These are phyloP conservation scores for Oryzias celebensis DNA, from an alignment of 2,113 vertebrate species.

Conservation along the genomic window DNA sequence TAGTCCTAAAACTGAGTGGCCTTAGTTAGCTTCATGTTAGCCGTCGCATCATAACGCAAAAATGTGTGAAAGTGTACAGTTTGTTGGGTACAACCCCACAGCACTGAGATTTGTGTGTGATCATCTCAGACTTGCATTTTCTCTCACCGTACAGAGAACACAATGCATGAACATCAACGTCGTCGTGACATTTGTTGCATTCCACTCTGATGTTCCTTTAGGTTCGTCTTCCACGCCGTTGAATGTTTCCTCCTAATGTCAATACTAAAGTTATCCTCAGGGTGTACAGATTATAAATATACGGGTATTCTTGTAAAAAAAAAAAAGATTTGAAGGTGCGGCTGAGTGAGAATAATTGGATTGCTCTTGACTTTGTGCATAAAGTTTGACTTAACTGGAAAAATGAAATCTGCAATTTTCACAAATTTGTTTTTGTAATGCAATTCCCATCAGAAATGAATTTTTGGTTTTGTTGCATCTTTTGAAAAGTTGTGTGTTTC, in stretches of 20 bases:
- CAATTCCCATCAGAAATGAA: too few species aligned
- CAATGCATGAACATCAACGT: neutral
- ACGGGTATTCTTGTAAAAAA: constrained; percentile 78
- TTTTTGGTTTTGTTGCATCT: neutral
- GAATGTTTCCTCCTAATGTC: constrained; percentile 48
- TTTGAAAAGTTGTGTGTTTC: constrained; percentile 2
- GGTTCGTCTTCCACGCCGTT: constrained; percentile 26
- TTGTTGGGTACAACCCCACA: constrained; percentile 30
- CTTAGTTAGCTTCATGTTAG: constrained; percentile 58
- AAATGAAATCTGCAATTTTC: neutral
- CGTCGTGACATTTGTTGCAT: constrained; percentile 15
- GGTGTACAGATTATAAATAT: constrained; percentile 75
- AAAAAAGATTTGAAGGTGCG: constrained; percentile 45
- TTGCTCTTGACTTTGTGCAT: constrained; percentile 2
- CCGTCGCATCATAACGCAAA: constrained; percentile 38
- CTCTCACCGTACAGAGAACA: too few species aligned
- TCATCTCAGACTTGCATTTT: constrained; percentile 27
- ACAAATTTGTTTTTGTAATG: neutral
- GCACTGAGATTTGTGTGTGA: constrained; percentile 33
- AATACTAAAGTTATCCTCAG: constrained; percentile 71
- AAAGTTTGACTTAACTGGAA: too few species aligned
- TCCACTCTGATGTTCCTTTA: constrained; percentile 13
- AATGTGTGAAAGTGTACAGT: constrained; percentile 36
- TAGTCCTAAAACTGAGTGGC: constrained; percentile 67
- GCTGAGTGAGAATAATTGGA: constrained; percentile 25